Evolutionary conservation across 2,113 vertebrate species (phyloP), one percentile per base, ranked within the genome.

Genomic region (Otocyon megalotis): DNA sequence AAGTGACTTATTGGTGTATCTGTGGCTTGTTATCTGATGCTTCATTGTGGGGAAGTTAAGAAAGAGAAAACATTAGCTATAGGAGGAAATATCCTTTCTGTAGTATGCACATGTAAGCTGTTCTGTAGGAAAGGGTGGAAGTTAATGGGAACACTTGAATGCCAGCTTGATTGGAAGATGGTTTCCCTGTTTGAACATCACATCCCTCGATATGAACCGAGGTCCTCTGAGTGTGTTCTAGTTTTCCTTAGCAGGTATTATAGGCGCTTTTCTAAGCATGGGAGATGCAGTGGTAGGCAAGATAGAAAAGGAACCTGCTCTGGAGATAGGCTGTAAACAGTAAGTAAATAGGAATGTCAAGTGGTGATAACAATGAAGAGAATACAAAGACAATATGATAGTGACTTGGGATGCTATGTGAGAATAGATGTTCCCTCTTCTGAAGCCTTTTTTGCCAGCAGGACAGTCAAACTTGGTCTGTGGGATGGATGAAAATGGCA

Each of bases 21-120:
- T 96, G 65, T 82, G 92, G 50, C 90, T 93, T 92, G 35, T 93
- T 83, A 88, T 90, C 60, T 96, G 83, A 76, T 72, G 81, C 35
- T 85, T 95, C 53, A 4, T 87, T 72, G 69, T 96, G 83, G 53
- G 63, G 72, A 94, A 54, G 63, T 94, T 82, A 71, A 97, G 92
- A 96, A 76, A 53, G 28, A 96, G 53, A 95, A 89, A 77, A 74
- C n/a, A 48, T 88, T 35, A 87, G 80, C 69, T 92, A 1, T 43
- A 15, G 62, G 43, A 54, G 62, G 80, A 92, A 93, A 37, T 80
- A 54, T 1, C 88, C 35, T 35, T 60, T 6, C 58, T 90, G 76
- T 19, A 43, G 10, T 20, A 10, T 79, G 53, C 15, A 12, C n/a
- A 0, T 53, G 26, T 77, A 48, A 83, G 43, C 37, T 60, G 2